Evolutionary conservation across 2,797 vertebrate species (phyloP).

Genomic region (Periophthalmus magnuspinnatus): DNA sequence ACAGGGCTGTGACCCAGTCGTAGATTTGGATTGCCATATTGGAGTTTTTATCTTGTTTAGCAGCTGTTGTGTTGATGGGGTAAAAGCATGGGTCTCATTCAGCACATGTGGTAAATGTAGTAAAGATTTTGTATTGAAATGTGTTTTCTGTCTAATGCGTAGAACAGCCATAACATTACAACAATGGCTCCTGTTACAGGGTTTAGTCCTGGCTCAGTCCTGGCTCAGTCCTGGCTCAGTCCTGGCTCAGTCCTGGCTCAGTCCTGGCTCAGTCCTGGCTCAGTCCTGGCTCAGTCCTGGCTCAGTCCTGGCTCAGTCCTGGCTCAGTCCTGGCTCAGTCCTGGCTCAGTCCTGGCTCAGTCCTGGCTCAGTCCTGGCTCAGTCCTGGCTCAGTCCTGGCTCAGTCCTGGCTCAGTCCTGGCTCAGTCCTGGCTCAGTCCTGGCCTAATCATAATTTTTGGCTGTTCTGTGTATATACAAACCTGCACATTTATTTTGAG

Average conservation of each 20-base stretch:
- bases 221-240: not conserved
- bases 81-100: slow-evolving; percentile 64
- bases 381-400: not conserved
- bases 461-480: not conserved
- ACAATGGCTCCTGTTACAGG: not conserved
- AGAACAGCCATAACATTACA: not conserved
- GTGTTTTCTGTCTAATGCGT: not conserved
- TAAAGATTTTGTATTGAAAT: slow-evolving; percentile 38
- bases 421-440: not conserved
- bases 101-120: slow-evolving; percentile 51
- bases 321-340: not conserved
- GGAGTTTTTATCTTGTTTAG: slow-evolving; percentile 29
- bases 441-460: not conserved
- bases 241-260: not conserved
- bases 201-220: too few species aligned
- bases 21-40: slow-evolving; percentile 45
- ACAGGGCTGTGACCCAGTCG: slow-evolving; percentile 32
- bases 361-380: not conserved
- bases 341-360: not conserved
- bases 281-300: not conserved
- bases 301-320: not conserved
- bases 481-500: not conserved
- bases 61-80: slow-evolving; percentile 29
- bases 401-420: not conserved
- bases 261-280: not conserved